Conservation (phyloP, 2,797 vertebrate genomes). For the Tiaroga cobitis region DNA sequence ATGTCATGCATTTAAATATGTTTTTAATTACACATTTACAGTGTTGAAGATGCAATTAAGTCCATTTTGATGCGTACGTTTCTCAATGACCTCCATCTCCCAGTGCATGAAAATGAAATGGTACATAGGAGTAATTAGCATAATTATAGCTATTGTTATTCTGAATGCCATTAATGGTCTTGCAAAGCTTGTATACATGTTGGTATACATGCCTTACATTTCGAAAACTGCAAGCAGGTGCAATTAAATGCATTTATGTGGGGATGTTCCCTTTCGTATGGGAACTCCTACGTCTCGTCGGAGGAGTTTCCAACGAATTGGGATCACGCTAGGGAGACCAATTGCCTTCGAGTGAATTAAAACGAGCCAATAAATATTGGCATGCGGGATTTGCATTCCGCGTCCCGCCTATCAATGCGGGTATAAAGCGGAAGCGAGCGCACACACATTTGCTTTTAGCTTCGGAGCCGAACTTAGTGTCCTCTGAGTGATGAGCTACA, state of each 20-base stretch:
- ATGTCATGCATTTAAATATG: neutral
- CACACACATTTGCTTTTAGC: no score
- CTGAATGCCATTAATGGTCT: neutral
- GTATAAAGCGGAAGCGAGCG: no score
- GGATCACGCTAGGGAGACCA: no score
- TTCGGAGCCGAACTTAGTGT: no score
- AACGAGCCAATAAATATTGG: no score
- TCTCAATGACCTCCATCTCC: conserved; percentile 10
- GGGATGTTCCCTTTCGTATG: no score
- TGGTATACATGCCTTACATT: conserved; percentile 8
- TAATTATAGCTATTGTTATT: conserved; percentile 22
- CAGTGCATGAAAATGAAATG: conserved; percentile 4
- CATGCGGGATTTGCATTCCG: no score
- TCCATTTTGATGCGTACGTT: neutral
- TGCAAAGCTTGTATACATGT: conserved; percentile 29
- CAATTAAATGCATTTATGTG: neutral
- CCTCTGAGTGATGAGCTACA: no score
- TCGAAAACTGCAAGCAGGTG: conserved; percentile 7
- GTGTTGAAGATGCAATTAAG: neutral
- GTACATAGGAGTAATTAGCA: conserved; percentile 3
- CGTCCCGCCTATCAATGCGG: no score
- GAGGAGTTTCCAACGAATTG: no score
- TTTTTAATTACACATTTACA: neutral
- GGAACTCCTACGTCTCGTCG: no score
- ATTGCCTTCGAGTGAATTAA: no score